These are phyloP conservation scores for Brachyistius frenatus DNA, from an alignment of 2,113 vertebrate genomes.

Conservation along the genomic window DNA sequence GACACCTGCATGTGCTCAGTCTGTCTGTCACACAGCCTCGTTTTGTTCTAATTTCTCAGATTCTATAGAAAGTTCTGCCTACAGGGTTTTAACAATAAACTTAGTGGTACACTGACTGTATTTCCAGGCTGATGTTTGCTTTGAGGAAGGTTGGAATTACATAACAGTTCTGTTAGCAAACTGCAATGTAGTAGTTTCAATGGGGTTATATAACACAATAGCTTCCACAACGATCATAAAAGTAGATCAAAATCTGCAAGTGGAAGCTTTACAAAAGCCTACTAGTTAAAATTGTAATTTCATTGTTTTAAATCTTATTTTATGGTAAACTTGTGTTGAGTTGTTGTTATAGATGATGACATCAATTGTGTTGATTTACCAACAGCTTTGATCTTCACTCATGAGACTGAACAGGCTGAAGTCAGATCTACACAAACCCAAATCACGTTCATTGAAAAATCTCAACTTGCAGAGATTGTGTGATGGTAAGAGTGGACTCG, in stretches of 20 bases:
- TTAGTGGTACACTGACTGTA: slow-evolving; percentile 22
- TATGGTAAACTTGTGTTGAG: too few species aligned
- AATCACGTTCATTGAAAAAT: too few species aligned
- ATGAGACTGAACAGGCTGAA: too few species aligned
- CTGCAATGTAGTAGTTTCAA: not conserved
- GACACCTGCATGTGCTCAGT: slow-evolving; percentile 84
- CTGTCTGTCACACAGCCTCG: slow-evolving; percentile 61
- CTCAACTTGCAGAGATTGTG: too few species aligned
- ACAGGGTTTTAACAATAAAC: slow-evolving; percentile 63
- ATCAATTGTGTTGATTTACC: too few species aligned
- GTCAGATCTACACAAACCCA: too few species aligned
- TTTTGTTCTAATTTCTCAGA: slow-evolving; percentile 67
- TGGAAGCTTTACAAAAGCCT: too few species aligned
- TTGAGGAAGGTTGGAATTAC: slow-evolving; percentile 10
- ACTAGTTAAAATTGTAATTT: too few species aligned
- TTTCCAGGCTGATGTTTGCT: slow-evolving; percentile 45
- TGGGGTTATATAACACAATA: not conserved
- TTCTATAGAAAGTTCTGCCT: slow-evolving; percentile 49
- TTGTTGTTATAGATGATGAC: too few species aligned
- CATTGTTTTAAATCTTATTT: too few species aligned
- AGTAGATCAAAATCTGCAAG: not conserved
- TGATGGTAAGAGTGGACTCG: too few species aligned
- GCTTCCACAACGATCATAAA: not conserved
- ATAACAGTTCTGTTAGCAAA: not conserved
- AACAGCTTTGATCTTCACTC: too few species aligned